phyloP scores from a whole-genome alignment of 2,888 invertebrate species.

The Noctuana brunneofusca region DNA sequence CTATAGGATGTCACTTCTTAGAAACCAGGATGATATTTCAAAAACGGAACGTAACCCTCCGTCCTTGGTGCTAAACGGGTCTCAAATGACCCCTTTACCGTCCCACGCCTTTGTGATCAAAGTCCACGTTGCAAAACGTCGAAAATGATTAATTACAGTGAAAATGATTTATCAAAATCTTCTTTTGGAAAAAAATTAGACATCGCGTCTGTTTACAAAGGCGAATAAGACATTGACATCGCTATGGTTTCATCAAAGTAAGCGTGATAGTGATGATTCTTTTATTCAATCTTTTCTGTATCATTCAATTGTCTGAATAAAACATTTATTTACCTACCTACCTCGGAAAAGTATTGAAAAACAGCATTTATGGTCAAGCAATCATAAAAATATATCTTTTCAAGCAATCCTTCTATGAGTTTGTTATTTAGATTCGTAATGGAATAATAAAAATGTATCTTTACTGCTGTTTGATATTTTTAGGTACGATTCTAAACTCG shows the following conservation, averaged over 20 bases:
- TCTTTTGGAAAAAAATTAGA: constrained; percentile 24
- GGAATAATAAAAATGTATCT: too few species aligned
- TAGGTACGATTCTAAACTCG: too few species aligned
- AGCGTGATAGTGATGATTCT: not conserved
- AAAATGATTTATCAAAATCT: constrained; percentile 41
- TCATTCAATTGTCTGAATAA: not conserved
- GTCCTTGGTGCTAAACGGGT: constrained; percentile 60
- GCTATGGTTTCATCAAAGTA: constrained; percentile 11
- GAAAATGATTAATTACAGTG: constrained; percentile 72
- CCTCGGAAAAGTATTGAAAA: too few species aligned
- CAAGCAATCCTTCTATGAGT: too few species aligned
- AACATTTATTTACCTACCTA: too few species aligned
- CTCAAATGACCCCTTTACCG: constrained; percentile 67
- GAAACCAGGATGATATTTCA: constrained; percentile 62
- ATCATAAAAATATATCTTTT: too few species aligned
- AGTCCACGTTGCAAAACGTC: constrained; percentile 60
- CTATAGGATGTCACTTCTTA: constrained; percentile 46
- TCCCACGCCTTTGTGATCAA: constrained; percentile 62
- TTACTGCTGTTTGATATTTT: too few species aligned
- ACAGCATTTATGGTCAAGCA: too few species aligned
- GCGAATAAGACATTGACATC: constrained; percentile 11
- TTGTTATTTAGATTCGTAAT: too few species aligned
- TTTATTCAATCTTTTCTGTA: not conserved
- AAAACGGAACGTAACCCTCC: constrained; percentile 55
- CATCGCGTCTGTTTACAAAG: constrained; percentile 19